Base-by-base conservation (phyloP, 2,888 invertebrate species). In the Erannis defoliaria region DNA sequence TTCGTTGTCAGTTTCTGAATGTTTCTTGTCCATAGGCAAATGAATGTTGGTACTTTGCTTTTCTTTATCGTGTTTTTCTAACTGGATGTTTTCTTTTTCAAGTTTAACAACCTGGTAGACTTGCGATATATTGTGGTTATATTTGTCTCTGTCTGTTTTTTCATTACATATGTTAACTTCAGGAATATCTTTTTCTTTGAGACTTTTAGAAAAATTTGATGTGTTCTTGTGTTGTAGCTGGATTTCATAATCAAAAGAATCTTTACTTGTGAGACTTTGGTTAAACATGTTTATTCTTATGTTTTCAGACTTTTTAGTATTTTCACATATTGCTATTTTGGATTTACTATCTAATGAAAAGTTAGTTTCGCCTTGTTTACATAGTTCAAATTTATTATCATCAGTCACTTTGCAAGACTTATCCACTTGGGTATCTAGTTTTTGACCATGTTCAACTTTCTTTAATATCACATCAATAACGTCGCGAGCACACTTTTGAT, bases 1-100 rank as follows among this genome's bases (percentile, higher is more conserved):
- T 68, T 92, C 85, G 8, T 88, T 88, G n/a, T 90, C 88, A 61
- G 81, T 85, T 53, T 88, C 86, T 80, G 51, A 71, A 35, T 62
- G 76, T 49, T 78, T 76, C 61, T 76, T 77, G 55, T 67, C 70
- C 42, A 45, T 56, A 23, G 1, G 46, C 37, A 60, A 61, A 46
- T 23, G 53, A 49, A 31, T 46, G 43, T 35, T 66, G n/a, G 48
- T 49, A 48, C 19, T 49, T 45, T 65, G 59, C 68, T 90, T 93
- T 35, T 90, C 88, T 65, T 88, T 91, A 37, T 90, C 90, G 50
- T 77, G 68, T 75, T 88, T 88, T 57, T 90, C 93, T 63, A 85
- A 85, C 66, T 93, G 88, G 26, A 91, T 85, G 69, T 93, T 90
- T 72, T 94, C 94, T 73, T 93, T 92, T 75, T 88, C 85, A 56